Percentiles rank a stretch among this genome's conserved stretches.
These are phyloP conservation scores for Myrmophylax atrothorax DNA, from an alignment of 2,113 vertebrate species.

Conservation along the genomic window DNA sequence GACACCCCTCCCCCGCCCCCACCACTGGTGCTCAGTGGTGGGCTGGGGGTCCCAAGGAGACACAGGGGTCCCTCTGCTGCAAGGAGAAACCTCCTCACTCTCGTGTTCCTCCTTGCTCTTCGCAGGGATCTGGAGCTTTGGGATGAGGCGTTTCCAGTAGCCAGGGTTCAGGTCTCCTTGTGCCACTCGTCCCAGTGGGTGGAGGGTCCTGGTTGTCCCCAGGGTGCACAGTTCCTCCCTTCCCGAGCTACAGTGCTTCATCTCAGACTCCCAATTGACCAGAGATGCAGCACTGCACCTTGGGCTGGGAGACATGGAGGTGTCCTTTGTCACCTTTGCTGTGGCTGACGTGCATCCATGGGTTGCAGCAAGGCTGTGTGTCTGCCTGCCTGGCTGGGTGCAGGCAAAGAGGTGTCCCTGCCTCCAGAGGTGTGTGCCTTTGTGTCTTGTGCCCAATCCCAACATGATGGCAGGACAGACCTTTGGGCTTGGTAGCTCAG, in stretches of 20 bases:
- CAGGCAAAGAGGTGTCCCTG: rapidly evolving
- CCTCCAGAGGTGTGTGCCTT: rapidly evolving
- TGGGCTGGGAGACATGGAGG: slow-evolving; percentile 84
- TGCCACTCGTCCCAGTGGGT: rapidly evolving
- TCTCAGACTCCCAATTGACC: slow-evolving; percentile 99
- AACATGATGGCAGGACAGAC: neutral
- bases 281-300: slow-evolving; percentile 99
- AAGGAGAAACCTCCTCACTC: neutral
- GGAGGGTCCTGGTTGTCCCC: neutral
- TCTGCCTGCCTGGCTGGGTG: neutral
- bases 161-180: neutral
- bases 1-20: too few relatives aligned
- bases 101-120: neutral
- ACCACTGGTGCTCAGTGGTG: rapidly evolving
- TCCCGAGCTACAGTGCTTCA: slow-evolving; percentile 99
- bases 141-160: neutral
- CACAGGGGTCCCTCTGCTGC: neutral
- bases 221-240: slow-evolving; percentile 74
- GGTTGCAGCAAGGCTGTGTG: rapidly evolving
- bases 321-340: rapidly evolving
- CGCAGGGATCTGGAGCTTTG: neutral
- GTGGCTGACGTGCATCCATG: rapidly evolving
- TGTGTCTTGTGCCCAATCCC: rapidly evolving
- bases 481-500: neutral
- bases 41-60: rapidly evolving